These are phyloP conservation scores for Epirrita christyi DNA, from an alignment of 2,888 invertebrate species.

Conservation along the genomic window DNA sequence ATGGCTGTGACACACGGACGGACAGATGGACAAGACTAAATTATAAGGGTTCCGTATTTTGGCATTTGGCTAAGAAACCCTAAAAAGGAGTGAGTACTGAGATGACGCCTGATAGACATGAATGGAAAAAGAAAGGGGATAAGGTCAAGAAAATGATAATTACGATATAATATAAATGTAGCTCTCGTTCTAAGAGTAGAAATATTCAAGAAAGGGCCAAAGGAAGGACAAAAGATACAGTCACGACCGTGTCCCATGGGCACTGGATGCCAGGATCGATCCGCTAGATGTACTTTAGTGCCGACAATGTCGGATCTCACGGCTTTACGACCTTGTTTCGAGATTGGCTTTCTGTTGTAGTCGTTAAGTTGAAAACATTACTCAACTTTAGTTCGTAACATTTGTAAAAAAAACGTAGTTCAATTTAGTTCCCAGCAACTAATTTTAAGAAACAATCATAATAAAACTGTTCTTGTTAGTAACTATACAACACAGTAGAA, in stretches of 20 bases:
- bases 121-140: too few species aligned
- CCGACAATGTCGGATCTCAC: slow-evolving; percentile 28
- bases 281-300: slow-evolving; percentile 22
- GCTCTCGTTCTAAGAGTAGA: slow-evolving; percentile 25
- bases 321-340: slow-evolving; percentile 32
- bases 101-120: too few species aligned
- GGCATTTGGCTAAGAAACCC: too few species aligned
- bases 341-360: slow-evolving; percentile 31
- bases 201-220: slow-evolving; percentile 32
- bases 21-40: too few species aligned
- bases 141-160: too few species aligned
- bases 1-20: too few species aligned
- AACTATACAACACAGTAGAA: background rate
- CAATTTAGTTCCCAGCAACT: slow-evolving; percentile 1
- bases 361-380: slow-evolving; percentile 27
- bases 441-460: slow-evolving; percentile 12
- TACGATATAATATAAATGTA: too few species aligned
- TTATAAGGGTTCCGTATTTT: too few species aligned
- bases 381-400: slow-evolving; percentile 16
- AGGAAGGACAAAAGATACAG: slow-evolving; percentile 46
- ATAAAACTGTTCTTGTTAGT: slow-evolving; percentile 6
- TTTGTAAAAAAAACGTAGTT: slow-evolving; percentile 23
- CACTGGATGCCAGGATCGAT: slow-evolving; percentile 41
- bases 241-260: slow-evolving; percentile 43
- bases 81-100: too few species aligned